Evolutionary conservation across 2,888 invertebrate genomes (phyloP), one percentile per base, ranked within the genome.

Genomic region (Platycheirus albimanus): DNA sequence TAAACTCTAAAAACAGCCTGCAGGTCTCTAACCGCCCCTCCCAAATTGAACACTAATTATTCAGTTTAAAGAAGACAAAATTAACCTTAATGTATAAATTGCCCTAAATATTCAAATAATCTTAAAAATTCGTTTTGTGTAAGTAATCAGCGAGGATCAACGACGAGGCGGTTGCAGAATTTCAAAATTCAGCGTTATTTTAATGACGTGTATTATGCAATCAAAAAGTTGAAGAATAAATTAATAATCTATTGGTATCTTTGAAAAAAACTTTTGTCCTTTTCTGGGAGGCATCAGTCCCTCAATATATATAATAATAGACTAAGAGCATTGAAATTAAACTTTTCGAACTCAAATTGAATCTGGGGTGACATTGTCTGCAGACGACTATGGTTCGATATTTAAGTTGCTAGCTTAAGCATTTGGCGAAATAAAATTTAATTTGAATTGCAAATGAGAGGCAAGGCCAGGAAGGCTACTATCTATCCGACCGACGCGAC

Each of bases 381-480:
- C n/a, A n/a, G n/a, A n/a, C n/a, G n/a, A n/a, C n/a, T n/a, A n/a
- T n/a, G n/a, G n/a, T n/a, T 30, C 15, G 20, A n/a, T n/a, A n/a
- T n/a, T n/a, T n/a, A 51, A 61, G 51, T 52, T 20, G 13, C 10
- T 20, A 56, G 61, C 56, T 69, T 69, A 72, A 64, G 69, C 72
- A 69, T 78, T 83, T 64, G 78, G 74, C 63, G 64, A 58, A 74
- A 63, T 8, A 43, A 41, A 17, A 33, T 17, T 20, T 15, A 45
- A 83, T 83, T 83, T 78, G 78, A 78, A 83, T 83, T 83, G 83
- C 83, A 77, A 83, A 83, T 83, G 63, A 74, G 63, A 8, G 17
- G 11, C 72, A 41, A 69, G 47, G 67, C 56, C 64, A 56, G 72
- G 52, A 72, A 51, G 71, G 49, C 71, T 61, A 38, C 66, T 66